Base-by-base conservation (phyloP, 2,113 vertebrate species). In the Sorex araneus region DNA sequence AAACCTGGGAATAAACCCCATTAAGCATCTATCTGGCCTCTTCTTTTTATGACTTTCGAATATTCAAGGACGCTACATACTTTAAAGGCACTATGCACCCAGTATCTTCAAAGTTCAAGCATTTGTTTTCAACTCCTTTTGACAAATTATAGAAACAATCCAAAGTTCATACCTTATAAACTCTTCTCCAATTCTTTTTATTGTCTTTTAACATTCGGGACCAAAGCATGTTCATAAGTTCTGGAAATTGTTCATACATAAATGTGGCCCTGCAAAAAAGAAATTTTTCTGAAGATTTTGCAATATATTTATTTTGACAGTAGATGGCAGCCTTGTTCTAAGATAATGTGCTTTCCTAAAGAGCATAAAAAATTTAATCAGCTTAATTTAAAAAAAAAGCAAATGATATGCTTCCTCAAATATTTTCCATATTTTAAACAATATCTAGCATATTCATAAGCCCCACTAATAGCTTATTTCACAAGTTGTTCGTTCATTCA, bases 171-270 rank as follows among this genome's bases (percentile, higher is more conserved):
- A 99, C 99, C 99, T 99, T 99, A 97, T 99, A 99, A 97, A 99
- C 99, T 98, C 99, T 98, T 95, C 99, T 98, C 99, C 99, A 99
- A 95, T 99, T 99, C 98, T 99, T 99, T 98, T 99, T 99, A 97
- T 99, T 99, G 96, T 99, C 99, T 97, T 99, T 99, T 97, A 99
- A 98, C 99, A 99, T 99, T 95, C 99, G 98, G 79, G 97, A 98
- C 99, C 99, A 99, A 96, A 99, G 98, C 99, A 99, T 99, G 97
- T 99, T 99, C 99, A 99, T 99, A 91, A 99, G 99, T 94, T 99
- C 99, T 92, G 99, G 99, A 96, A 99, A 99, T 97, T 99, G 99
- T 96, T 99, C 99, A 74, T 99, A 99, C 99, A 99, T 99, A 96
- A 99, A 99, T 0, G 99, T 99, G 63, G 98, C 97, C 97, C 99